Evolutionary conservation across 2,888 invertebrate species (phyloP), one percentile per base, ranked within the genome.

Genomic region (Synergus gifuensis): DNA sequence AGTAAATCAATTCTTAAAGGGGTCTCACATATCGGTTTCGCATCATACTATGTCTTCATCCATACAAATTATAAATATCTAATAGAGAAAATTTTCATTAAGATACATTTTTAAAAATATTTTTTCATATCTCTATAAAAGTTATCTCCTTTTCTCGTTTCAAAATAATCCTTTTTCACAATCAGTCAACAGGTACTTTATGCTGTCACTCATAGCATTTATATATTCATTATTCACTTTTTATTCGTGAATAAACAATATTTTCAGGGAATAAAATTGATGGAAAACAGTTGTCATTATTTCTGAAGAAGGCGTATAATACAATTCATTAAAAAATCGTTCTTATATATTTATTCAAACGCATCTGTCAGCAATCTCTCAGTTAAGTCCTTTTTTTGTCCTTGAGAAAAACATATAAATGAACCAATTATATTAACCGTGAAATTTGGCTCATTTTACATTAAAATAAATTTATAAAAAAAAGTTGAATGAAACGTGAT

Each of bases 171-270:
- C n/a, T 58, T 0, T 58, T 2, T 11, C 11, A 36, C 36, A 36
- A 36, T 18, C 9, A 9, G n/a, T 18, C 18, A 58, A 18, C n/a
- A 18, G n/a, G 8, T n/a, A 54, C 3, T 58, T 58, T 3, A 11
- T 18, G n/a, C n/a, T n/a, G 58, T 58, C 58, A 18, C 58, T 18
- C 58, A n/a, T n/a, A 3, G 18, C 18, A 28, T 62, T 28, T 14
- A 28, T 28, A 28, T 28, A 62, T 62, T 1, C 62, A 12, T 11
- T 28, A 62, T 62, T 1, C 62, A 12, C 14, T 28, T 22, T 73
- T 73, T 58, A 73, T 40, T 40, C 44, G n/a, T n/a, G 36, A 54
- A 73, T 73, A 54, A 58, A 54, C 28, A 36, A 73, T 73, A n/a
- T 36, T 73, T 16, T 40, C 4, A n/a, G 18, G 16, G 1, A 16